Evolutionary conservation across 2,113 vertebrate genomes (phyloP).

Genomic region (Calonectris borealis): DNA sequence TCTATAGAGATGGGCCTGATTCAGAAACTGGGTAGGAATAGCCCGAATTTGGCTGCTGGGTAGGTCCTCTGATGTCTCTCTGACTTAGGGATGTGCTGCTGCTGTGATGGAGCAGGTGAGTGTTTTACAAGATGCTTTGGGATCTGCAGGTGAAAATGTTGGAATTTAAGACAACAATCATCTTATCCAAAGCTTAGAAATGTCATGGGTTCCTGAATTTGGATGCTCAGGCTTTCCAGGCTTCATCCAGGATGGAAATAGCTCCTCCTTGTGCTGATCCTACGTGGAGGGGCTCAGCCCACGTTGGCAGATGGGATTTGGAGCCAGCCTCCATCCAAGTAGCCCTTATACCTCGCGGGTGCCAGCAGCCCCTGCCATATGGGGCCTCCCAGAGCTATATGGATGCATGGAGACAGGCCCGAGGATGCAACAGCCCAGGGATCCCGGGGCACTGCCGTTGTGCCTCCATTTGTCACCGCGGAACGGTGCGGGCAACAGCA

Average conservation of each 20-base stretch:
- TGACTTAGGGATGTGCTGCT: not conserved
- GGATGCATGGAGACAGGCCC: not conserved
- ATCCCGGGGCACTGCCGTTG: fast-evolving
- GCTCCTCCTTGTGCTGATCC: not conserved
- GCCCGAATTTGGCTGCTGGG: not conserved
- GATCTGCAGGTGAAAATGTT: not conserved
- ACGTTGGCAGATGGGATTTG: not conserved
- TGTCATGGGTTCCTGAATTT: not conserved
- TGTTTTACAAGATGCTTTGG: not conserved
- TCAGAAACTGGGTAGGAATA: not conserved
- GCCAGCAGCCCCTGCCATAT: not conserved
- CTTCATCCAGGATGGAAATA: not conserved
- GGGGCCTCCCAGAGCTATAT: not conserved
- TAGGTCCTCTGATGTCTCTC: not conserved
- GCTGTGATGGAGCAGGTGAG: not conserved
- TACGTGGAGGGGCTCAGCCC: not conserved
- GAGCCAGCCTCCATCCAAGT: not conserved
- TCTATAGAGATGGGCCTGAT: not conserved
- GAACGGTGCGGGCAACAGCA: fast-evolving
- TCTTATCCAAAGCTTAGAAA: not conserved
- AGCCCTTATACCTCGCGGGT: not conserved
- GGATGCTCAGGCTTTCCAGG: not conserved
- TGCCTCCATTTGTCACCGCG: not conserved
- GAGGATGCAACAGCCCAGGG: not conserved
- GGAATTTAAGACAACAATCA: not conserved